Conservation (phyloP, 2,888 invertebrate species). For the Napeogenes sylphis region DNA sequence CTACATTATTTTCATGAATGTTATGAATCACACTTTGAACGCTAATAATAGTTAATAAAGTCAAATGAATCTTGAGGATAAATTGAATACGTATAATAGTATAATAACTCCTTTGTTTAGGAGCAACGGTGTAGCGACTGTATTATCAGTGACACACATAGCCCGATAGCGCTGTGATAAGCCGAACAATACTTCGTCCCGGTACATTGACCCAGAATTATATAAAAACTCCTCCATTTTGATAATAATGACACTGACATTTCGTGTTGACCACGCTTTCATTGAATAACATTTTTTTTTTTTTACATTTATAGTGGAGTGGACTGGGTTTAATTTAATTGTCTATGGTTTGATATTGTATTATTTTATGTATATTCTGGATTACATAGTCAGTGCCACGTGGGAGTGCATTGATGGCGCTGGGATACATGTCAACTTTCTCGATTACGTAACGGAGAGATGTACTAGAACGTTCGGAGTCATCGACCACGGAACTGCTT, state of each 20-base stretch:
- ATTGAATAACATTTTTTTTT: conserved; percentile 20
- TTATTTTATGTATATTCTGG: too few relatives aligned
- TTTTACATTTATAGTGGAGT: too few relatives aligned
- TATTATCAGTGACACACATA: conserved; percentile 73
- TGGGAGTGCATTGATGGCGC: conserved; percentile 1
- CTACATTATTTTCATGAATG: too few relatives aligned
- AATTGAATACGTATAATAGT: neutral
- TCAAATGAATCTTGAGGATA: conserved; percentile 9
- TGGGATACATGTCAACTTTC: conserved; percentile 73
- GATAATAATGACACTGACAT: conserved; percentile 75
- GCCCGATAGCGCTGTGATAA: conserved; percentile 67
- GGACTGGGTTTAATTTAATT: too few relatives aligned
- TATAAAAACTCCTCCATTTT: conserved; percentile 72
- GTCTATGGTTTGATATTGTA: too few relatives aligned
- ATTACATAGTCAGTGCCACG: neutral
- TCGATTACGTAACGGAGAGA: conserved; percentile 73
- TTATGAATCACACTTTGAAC: too few relatives aligned
- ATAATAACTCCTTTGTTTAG: conserved; percentile 44
- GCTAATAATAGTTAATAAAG: neutral
- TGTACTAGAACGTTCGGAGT: conserved; percentile 75
- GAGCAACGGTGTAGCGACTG: conserved; percentile 44
- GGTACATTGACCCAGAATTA: conserved; percentile 77
- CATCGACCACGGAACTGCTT: conserved; percentile 73
- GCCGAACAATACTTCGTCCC: conserved; percentile 69
- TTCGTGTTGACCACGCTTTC: conserved; percentile 41